Percentiles rank a stretch among this genome's conserved stretches.
These are phyloP conservation scores for Harlomillsia oculata DNA, from an alignment of 1,140 invertebrate species.

Conservation along the genomic window DNA sequence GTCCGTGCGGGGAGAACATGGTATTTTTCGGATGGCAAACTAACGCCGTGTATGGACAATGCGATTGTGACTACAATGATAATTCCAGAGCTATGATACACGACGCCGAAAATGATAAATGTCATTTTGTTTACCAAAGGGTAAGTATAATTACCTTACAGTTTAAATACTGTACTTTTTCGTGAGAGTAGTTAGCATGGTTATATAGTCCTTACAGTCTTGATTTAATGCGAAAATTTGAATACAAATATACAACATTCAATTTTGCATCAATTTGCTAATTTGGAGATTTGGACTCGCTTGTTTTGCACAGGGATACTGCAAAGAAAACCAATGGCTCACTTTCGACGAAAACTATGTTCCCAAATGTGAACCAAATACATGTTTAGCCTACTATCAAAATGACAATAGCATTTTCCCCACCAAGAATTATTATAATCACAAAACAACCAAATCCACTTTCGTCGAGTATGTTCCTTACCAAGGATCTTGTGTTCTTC, in stretches of 20 bases:
- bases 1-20: conserved; percentile 23
- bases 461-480: conserved; percentile 18
- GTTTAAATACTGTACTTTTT: background rate
- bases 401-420: conserved; percentile 13
- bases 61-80: conserved; percentile 25
- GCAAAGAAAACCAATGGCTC: conserved; percentile 22
- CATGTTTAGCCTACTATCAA: conserved; percentile 13
- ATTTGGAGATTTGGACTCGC: too few species aligned
- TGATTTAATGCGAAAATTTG: too few species aligned
- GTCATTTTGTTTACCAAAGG: conserved; percentile 14
- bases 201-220: too few species aligned
- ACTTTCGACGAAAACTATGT: conserved; percentile 9
- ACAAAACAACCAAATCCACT: conserved; percentile 7
- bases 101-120: background rate
- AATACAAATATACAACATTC: too few species aligned
- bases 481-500: conserved; percentile 6
- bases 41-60: conserved; percentile 20
- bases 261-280: too few species aligned
- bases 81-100: conserved; percentile 9
- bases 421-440: background rate
- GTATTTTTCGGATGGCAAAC: conserved; percentile 23
- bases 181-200: too few species aligned
- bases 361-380: conserved; percentile 15
- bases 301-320: conserved; percentile 20
- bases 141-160: conserved; percentile 1